Percentiles rank a stretch among this genome's conserved stretches.
These are phyloP conservation scores for Platycercus adscitus DNA, from an alignment of 2,113 vertebrate genomes.

Conservation along the genomic window DNA sequence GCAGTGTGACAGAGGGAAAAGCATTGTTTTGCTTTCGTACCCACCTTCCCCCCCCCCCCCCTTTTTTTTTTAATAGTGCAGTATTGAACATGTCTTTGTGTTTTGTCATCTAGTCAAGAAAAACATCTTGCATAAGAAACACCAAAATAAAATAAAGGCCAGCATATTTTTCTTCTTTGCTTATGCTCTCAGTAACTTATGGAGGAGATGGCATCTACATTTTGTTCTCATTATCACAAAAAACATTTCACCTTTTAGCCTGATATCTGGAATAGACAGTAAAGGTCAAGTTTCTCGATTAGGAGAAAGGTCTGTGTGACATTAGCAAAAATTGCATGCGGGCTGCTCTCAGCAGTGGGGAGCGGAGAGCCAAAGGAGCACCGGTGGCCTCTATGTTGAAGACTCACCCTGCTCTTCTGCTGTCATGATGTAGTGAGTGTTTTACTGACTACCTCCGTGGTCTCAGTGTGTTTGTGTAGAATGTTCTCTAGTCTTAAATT, in stretches of 20 bases:
- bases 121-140: neutral
- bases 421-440: neutral
- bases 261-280: neutral
- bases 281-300: conserved; percentile 28
- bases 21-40: neutral
- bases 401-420: fast-evolving
- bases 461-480: neutral
- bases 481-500: neutral
- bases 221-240: conserved; percentile 3
- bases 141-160: conserved; percentile 14
- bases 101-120: conserved; percentile 1
- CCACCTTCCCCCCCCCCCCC: neutral
- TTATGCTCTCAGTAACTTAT: neutral
- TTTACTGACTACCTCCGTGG: fast-evolving
- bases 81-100: neutral
- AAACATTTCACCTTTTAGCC: neutral
- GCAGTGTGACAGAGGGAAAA: neutral
- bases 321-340: neutral
- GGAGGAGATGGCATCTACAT: neutral
- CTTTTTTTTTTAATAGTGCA: neutral
- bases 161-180: conserved; percentile 1
- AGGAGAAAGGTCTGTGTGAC: neutral
- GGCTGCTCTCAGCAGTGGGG: neutral
- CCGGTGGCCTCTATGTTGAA: fast-evolving
- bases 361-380: neutral